Evolutionary conservation across 2,113 vertebrate species (phyloP).

Genomic region (Tyto alba): DNA sequence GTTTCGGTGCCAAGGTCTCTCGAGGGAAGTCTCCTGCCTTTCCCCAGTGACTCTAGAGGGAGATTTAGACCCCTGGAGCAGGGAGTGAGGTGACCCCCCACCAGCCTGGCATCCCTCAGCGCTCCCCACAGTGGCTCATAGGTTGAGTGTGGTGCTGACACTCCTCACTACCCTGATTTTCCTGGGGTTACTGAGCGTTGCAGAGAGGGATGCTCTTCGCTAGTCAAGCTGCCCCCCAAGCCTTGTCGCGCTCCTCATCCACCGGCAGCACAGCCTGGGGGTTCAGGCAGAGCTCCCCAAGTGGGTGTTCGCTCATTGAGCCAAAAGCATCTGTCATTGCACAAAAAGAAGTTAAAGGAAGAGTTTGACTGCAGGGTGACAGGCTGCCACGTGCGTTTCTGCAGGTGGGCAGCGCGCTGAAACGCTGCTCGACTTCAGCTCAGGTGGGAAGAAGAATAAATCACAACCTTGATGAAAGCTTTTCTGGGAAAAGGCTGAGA

Average conservation of each 20-base stretch:
- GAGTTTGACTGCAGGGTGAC: background rate
- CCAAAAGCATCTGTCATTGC: background rate
- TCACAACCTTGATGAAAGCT: background rate
- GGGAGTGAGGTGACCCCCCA: background rate
- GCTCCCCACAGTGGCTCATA: background rate
- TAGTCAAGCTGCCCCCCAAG: background rate
- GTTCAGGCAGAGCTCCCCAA: fast-evolving
- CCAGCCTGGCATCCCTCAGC: background rate
- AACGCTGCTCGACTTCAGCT: background rate
- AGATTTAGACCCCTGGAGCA: fast-evolving
- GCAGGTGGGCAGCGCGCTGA: background rate
- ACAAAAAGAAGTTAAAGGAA: background rate
- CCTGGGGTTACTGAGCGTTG: background rate
- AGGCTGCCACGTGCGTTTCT: background rate
- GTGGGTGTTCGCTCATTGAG: background rate
- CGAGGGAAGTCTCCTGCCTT: background rate
- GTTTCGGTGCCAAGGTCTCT: background rate
- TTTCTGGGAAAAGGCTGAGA: background rate
- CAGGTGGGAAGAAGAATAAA: background rate
- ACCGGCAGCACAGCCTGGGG: fast-evolving
- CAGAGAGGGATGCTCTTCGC: background rate
- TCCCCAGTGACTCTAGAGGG: background rate
- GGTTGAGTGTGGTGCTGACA: background rate
- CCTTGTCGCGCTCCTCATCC: background rate
- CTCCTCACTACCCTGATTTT: no score